These are phyloP conservation scores for Macropus fuliginosus DNA, from an alignment of 2,797 vertebrate genomes.

Conservation along the genomic window DNA sequence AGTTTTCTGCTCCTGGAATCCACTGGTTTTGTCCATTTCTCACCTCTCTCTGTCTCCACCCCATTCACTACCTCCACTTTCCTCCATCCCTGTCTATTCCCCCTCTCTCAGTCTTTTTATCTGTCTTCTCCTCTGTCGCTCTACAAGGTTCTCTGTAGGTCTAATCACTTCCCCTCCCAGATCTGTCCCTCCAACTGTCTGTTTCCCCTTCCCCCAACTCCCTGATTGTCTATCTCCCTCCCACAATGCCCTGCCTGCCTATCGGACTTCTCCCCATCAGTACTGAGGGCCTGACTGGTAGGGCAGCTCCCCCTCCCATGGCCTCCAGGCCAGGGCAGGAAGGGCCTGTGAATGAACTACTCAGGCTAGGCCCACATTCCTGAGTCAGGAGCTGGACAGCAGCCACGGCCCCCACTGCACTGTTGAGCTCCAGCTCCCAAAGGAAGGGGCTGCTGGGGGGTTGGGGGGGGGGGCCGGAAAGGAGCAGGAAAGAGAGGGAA, in stretches of 20 bases:
- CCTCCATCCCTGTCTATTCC: not conserved
- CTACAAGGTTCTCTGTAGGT: not conserved
- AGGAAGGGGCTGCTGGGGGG: not conserved
- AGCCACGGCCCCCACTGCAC: slow-evolving; percentile 67
- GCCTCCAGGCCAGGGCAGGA: not conserved
- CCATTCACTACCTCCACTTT: not conserved
- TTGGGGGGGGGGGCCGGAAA: slow-evolving; percentile 57
- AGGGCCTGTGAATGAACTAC: not conserved
- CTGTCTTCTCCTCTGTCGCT: not conserved
- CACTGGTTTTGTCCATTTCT: not conserved
- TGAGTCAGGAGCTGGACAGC: slow-evolving; percentile 47
- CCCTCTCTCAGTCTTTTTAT: not conserved
- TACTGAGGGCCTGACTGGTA: not conserved
- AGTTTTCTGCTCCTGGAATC: not conserved
- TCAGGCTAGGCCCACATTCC: slow-evolving; percentile 40
- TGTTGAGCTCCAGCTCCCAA: not conserved
- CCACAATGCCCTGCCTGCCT: slow-evolving; percentile 83
- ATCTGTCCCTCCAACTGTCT: not conserved
- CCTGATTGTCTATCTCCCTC: slow-evolving; percentile 71
- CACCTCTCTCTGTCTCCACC: not conserved
- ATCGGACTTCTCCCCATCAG: not conserved
- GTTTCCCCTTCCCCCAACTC: not conserved
- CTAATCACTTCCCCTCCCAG: not conserved
- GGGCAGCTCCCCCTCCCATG: slow-evolving; percentile 6
- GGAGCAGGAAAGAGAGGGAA: slow-evolving; percentile 73